Percentiles rank a stretch among this genome's conserved stretches.
These are phyloP conservation scores for Amyelois transitella DNA, from an alignment of 1,140 invertebrate species.

Conservation along the genomic window DNA sequence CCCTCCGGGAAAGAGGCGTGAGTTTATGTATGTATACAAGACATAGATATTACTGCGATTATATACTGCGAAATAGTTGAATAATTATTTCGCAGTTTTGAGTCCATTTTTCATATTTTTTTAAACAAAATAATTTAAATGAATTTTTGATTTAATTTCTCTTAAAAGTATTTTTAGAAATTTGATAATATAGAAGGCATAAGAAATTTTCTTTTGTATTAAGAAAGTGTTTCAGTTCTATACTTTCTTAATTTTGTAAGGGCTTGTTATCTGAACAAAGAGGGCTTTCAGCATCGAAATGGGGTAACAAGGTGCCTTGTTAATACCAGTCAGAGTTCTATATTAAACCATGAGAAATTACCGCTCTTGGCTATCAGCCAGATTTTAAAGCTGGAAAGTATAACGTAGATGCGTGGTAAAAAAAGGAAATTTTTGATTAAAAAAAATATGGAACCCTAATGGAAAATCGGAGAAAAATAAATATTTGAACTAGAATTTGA, in stretches of 20 bases:
- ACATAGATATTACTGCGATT: too few relatives aligned
- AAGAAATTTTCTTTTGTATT: too few relatives aligned
- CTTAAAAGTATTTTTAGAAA: neutral
- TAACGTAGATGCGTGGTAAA: neutral
- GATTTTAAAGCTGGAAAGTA: conserved; percentile 17
- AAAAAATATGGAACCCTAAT: too few relatives aligned
- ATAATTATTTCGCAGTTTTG: too few relatives aligned
- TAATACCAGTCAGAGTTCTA: conserved; percentile 42
- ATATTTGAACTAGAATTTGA: too few relatives aligned
- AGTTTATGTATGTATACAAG: too few relatives aligned
- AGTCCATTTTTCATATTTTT: too few relatives aligned
- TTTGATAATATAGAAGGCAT: neutral
- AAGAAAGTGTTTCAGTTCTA: neutral
- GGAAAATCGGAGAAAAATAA: too few relatives aligned
- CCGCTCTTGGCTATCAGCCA: conserved; percentile 43
- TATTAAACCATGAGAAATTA: conserved; percentile 49
- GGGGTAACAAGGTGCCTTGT: conserved; percentile 46
- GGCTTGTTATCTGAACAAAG: conserved; percentile 26
- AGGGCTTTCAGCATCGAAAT: conserved; percentile 47
- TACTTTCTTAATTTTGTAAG: neutral
- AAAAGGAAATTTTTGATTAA: neutral
- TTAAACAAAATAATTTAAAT: too few relatives aligned
- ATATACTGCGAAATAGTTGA: too few relatives aligned
- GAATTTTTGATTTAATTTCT: too few relatives aligned
- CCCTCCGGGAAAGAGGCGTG: too few relatives aligned